Evolutionary conservation across 1,140 invertebrate species (phyloP).

Genomic region (Dendroctonus valens): DNA sequence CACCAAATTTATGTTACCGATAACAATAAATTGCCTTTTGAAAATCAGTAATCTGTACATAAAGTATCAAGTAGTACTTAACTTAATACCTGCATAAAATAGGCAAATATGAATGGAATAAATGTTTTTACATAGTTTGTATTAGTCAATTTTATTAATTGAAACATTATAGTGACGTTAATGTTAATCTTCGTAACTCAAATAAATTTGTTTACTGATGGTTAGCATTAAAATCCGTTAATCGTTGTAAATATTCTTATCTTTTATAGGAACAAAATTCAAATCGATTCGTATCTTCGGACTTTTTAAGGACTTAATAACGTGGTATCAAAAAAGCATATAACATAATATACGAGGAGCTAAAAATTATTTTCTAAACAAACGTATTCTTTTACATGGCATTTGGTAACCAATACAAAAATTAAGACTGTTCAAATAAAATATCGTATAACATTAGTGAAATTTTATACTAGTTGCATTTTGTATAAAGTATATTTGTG

Average conservation of each 20-base stretch:
- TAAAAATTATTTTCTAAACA: slow-evolving; percentile 3
- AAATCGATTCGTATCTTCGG: neutral
- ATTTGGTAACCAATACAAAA: slow-evolving; percentile 39
- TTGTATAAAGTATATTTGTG: slow-evolving; percentile 35
- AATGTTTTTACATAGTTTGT: too few species aligned
- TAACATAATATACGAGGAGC: too few species aligned
- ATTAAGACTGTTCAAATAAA: slow-evolving; percentile 41
- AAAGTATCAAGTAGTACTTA: too few species aligned
- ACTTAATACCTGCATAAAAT: too few species aligned
- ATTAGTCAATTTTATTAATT: too few species aligned
- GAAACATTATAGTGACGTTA: too few species aligned
- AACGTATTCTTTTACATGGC: slow-evolving; percentile 42
- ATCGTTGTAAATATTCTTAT: neutral
- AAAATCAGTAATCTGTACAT: too few species aligned
- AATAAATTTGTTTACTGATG: neutral
- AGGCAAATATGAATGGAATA: too few species aligned
- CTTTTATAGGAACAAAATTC: neutral
- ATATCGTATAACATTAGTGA: slow-evolving; percentile 39
- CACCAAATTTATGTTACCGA: too few species aligned
- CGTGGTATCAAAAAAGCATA: neutral
- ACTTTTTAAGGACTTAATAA: neutral
- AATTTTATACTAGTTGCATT: slow-evolving; percentile 40
- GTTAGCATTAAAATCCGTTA: neutral
- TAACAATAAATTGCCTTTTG: too few species aligned
- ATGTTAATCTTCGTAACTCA: neutral